Base-by-base conservation (phyloP, 1,140 invertebrate genomes). In the Nomia melanderi region DNA sequence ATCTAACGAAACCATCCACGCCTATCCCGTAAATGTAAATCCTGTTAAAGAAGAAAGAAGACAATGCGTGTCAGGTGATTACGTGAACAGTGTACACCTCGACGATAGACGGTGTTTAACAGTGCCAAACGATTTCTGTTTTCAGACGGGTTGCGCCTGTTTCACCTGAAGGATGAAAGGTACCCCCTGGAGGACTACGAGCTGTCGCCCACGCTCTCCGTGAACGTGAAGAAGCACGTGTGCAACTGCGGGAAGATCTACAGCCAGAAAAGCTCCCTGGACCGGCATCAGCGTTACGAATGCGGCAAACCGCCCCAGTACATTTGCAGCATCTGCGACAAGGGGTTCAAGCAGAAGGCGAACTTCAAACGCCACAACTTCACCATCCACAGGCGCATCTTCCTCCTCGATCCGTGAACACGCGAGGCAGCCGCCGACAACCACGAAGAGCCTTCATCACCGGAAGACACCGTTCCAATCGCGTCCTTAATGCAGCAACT, bases 361-460 rank as follows among this genome's bases (percentile, higher is more conserved):
- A 92, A 92, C 73, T 84, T 88, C 8, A 65, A 86, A 9, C 87
- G 90, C 17, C 91, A 92, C 71, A 85, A 81, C 47, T 36, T 67
- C 0, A 88, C 74, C 0, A 72, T 89, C 4, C 91, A 91, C 67
- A 78, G 81, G 0, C 69, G 47, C 33, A 20, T 53, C n/a, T 65
- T 65, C 39, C 25, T 70, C 6, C 41, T 65, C 25, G 57, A 33
- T n/a, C 57, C 25, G 7, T 69, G 31, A 66, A 41, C 20, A 57
- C n/a, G n/a, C n/a, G n/a, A n/a, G n/a, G 4, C 6, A 17, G 6
- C 12, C 25, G 12, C 6, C 14, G 5, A 1, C 9, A 1, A 12
- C 7, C 1, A 20, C n/a, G 41, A 65, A 47, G 25, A 29, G 25
- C 33, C 20, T 11, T 53, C 57, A 14, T 36, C 70, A 44, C 7